These are phyloP conservation scores for Madoqua kirkii DNA, from an alignment of 2,113 vertebrate species.

Conservation along the genomic window DNA sequence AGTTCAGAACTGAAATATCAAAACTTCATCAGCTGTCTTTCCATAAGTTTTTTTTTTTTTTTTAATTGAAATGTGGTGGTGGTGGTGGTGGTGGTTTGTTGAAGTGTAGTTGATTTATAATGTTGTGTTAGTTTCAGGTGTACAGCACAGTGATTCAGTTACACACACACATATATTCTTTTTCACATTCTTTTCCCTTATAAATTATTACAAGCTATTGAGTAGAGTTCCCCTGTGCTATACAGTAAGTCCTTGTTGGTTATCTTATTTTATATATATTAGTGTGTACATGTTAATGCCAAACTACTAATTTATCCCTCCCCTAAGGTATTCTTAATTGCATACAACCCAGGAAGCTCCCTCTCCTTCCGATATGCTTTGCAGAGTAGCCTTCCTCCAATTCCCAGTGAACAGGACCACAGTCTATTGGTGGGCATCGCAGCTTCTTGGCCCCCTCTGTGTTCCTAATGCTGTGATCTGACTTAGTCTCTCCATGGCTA, in stretches of 20 bases:
- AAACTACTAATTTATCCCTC: background rate
- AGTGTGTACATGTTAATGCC: background rate
- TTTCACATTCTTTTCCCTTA: background rate
- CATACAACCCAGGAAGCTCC: background rate
- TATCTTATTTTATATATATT: background rate
- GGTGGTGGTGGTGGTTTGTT: background rate
- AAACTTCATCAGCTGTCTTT: background rate
- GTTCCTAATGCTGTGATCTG: background rate
- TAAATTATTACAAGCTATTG: background rate
- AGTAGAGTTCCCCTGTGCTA: background rate
- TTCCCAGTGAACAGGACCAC: background rate
- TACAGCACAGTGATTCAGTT: background rate
- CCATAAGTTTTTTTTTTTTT: background rate
- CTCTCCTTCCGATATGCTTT: background rate
- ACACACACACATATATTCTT: background rate
- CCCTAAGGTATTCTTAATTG: background rate
- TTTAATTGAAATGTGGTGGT: no score
- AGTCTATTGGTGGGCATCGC: fast-evolving
- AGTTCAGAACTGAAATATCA: conserved; percentile 1
- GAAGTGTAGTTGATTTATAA: background rate
- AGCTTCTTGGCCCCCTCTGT: background rate
- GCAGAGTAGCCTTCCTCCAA: background rate
- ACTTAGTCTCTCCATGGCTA: background rate
- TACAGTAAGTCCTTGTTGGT: background rate
- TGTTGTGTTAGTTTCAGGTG: background rate